phyloP scores from a whole-genome alignment of 2,113 vertebrate genomes.

The Petaurus breviceps region DNA sequence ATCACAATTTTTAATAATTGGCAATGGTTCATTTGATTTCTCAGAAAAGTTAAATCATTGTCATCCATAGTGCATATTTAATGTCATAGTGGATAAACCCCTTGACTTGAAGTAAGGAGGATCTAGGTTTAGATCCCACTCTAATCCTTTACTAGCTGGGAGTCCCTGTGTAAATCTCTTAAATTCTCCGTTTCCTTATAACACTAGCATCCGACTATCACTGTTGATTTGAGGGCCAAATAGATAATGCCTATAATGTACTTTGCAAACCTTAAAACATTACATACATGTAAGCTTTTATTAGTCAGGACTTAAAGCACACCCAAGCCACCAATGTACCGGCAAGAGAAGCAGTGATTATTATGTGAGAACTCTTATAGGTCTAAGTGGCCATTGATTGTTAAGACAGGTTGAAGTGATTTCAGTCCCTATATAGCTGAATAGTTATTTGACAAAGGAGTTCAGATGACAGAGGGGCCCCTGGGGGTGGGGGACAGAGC shows the following conservation, averaged over 20 bases:
- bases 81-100: background rate
- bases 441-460: background rate
- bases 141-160: background rate
- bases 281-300: no score
- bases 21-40: background rate
- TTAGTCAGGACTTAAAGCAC: background rate
- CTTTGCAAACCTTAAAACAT: background rate
- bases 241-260: background rate
- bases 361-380: background rate
- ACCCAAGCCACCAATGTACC: background rate
- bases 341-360: no score
- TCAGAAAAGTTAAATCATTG: conserved; percentile 16
- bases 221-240: background rate
- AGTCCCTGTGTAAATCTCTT: background rate
- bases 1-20: conserved; percentile 18
- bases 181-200: background rate
- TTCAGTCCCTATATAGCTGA: background rate
- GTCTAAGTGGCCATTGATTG: background rate
- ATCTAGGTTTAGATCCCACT: background rate
- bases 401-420: background rate
- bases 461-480: background rate
- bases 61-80: background rate
- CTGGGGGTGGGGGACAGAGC: no score
- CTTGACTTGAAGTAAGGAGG: background rate
- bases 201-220: background rate